phyloP scores from a whole-genome alignment of 2,888 invertebrate species.

The Conops quadrifasciatus region DNA sequence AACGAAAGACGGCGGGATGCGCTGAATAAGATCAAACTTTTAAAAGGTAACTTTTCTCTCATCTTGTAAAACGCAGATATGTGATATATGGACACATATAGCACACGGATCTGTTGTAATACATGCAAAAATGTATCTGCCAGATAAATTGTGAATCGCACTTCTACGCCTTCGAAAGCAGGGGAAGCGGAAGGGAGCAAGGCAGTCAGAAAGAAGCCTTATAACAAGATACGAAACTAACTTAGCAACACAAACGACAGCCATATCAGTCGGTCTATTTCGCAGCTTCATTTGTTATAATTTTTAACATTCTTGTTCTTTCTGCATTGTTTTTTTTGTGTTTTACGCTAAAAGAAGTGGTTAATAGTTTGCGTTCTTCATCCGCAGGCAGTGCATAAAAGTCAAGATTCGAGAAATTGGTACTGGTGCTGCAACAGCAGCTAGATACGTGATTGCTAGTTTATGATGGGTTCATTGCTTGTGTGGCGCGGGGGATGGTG shows the following conservation, averaged over 20 bases:
- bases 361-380: constrained; percentile 1
- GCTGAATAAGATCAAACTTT: background rate
- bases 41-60: background rate
- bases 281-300: constrained; percentile 29
- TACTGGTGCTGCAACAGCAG: background rate
- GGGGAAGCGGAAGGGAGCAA: background rate
- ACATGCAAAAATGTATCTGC: constrained; percentile 6
- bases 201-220: background rate
- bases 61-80: background rate
- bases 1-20: background rate
- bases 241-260: no score
- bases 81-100: no score
- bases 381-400: background rate
- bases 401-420: background rate
- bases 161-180: background rate
- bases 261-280: constrained; percentile 15
- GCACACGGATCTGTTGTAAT: constrained; percentile 1
- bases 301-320: background rate
- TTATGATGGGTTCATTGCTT: background rate
- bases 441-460: background rate
- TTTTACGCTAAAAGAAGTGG: background rate
- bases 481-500: background rate
- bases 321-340: background rate
- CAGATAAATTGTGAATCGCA: constrained; percentile 23
- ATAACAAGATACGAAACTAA: constrained; percentile 20